Evolutionary conservation across 2,113 vertebrate species (phyloP).

Genomic region (Ciconia maguari): DNA sequence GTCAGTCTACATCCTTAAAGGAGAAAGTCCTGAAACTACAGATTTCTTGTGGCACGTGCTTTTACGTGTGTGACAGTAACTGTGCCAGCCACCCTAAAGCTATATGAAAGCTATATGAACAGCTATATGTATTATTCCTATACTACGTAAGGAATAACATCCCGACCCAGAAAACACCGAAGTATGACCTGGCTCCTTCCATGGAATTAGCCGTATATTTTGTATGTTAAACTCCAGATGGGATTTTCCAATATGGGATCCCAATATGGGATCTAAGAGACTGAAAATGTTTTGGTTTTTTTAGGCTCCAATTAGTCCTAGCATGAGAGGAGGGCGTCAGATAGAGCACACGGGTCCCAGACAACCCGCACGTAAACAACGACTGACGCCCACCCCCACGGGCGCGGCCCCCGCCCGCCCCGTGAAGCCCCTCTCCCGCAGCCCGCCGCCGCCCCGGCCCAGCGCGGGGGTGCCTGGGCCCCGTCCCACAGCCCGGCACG

Average conservation of each 20-base stretch:
- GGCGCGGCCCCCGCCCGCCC: too few relatives aligned
- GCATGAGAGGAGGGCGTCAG: too few relatives aligned
- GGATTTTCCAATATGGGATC: not conserved
- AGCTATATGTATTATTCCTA: too few relatives aligned
- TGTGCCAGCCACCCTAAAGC: too few relatives aligned
- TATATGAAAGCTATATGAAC: too few relatives aligned
- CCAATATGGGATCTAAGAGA: too few relatives aligned
- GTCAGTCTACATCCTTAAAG: too few relatives aligned
- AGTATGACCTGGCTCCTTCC: too few relatives aligned
- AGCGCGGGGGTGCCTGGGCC: not conserved
- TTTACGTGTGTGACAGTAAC: not conserved
- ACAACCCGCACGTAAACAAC: not conserved
- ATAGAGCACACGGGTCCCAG: not conserved
- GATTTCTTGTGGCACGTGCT: fast-evolving
- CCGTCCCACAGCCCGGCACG: not conserved
- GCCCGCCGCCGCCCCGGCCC: too few relatives aligned
- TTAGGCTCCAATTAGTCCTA: not conserved
- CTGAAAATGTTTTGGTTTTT: not conserved
- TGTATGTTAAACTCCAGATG: fast-evolving
- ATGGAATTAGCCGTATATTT: fast-evolving
- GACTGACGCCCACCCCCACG: fast-evolving
- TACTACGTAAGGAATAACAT: fast-evolving
- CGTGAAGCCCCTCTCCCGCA: too few relatives aligned
- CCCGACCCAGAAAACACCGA: not conserved
- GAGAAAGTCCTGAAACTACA: fast-evolving